phyloP scores from a whole-genome alignment of 30 jellyfish, hydroid and myxozoan genomes.

The Cassiopea xamachana region DNA sequence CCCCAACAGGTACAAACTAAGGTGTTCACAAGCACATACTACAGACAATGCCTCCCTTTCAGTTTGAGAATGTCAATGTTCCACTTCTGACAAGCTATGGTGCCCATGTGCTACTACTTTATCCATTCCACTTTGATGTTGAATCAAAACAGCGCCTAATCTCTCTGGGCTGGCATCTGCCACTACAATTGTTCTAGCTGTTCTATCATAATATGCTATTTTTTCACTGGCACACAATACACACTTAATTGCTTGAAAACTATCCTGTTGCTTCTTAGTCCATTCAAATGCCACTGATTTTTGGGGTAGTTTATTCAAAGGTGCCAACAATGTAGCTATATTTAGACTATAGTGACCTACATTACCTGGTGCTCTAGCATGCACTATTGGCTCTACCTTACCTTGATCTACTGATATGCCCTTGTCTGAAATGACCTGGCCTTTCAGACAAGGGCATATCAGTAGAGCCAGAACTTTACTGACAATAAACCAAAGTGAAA shows the following conservation, averaged over 20 bases:
- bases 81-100: slow-evolving; percentile 20
- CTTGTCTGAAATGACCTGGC: slow-evolving; percentile 15
- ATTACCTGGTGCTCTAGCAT: slow-evolving; percentile 12
- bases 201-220: slow-evolving; percentile 27
- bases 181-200: not conserved
- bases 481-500: not conserved
- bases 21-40: slow-evolving; percentile 22
- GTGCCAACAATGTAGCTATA: slow-evolving; percentile 4
- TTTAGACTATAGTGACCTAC: slow-evolving; percentile 20
- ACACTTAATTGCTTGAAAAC: slow-evolving; percentile 13
- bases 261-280: not conserved
- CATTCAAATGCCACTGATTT: slow-evolving; percentile 4
- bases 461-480: not conserved
- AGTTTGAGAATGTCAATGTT: slow-evolving; percentile 54
- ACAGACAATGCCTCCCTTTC: slow-evolving; percentile 37
- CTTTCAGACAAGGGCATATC: too few species aligned
- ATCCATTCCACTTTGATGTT: not conserved
- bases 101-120: slow-evolving; percentile 36
- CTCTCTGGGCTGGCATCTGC: slow-evolving; percentile 60
- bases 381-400: not conserved
- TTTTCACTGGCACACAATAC: not conserved
- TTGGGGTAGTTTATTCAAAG: slow-evolving; percentile 3
- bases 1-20: slow-evolving; percentile 13
- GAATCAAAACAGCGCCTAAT: slow-evolving; percentile 7
- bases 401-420: slow-evolving; percentile 24